These are phyloP conservation scores for Xiphophorus birchmanni DNA, from an alignment of 2,797 vertebrate genomes.

Conservation along the genomic window DNA sequence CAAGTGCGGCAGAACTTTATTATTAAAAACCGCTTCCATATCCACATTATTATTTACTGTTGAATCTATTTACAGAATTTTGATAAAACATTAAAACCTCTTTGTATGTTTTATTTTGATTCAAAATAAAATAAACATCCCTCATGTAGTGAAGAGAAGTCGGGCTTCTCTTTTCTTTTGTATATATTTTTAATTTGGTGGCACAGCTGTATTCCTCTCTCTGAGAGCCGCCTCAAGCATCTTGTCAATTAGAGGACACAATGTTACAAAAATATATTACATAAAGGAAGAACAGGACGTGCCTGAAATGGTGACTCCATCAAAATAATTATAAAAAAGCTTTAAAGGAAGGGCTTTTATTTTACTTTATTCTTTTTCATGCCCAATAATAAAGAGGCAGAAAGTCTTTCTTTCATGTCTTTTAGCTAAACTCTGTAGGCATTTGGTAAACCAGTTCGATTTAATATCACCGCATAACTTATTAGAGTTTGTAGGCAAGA, in stretches of 20 bases:
- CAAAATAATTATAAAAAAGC: constrained; percentile 30
- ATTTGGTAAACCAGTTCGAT: background rate
- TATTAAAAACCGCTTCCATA: background rate
- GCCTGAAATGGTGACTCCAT: constrained; percentile 35
- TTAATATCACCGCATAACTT: background rate
- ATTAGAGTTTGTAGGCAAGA: background rate
- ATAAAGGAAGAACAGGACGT: constrained; percentile 37
- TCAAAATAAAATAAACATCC: constrained; percentile 10
- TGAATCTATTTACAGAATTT: constrained; percentile 6
- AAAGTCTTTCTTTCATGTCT: background rate
- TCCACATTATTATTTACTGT: background rate
- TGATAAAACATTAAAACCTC: background rate
- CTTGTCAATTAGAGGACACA: constrained; percentile 53
- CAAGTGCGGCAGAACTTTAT: background rate
- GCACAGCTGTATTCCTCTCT: constrained; percentile 40
- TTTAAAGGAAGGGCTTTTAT: constrained; percentile 32
- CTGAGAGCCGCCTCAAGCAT: constrained; percentile 57
- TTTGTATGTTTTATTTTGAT: constrained; percentile 7
- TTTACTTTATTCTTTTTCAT: constrained; percentile 28
- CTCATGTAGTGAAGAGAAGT: background rate
- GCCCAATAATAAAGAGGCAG: constrained; percentile 10
- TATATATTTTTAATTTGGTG: constrained; percentile 44
- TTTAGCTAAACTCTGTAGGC: background rate
- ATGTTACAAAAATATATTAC: constrained; percentile 45
- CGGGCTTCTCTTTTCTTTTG: constrained; percentile 12